These are phyloP conservation scores for Tachyglossus aculeatus DNA, from an alignment of 2,797 vertebrate genomes.

Conservation along the genomic window DNA sequence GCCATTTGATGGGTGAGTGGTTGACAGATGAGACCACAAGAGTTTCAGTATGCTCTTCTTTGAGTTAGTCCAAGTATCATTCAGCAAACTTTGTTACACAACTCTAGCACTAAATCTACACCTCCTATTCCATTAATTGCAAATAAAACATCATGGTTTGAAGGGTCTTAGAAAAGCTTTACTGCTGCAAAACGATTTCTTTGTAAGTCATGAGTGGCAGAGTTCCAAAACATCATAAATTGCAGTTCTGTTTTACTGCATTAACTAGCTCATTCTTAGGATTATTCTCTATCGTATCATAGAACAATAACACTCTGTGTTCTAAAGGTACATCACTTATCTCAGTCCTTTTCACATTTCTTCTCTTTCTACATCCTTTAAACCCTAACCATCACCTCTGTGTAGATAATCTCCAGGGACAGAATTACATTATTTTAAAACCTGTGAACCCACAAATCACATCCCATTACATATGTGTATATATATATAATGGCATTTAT, in stretches of 20 bases:
- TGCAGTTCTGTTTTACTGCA: too few relatives aligned
- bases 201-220: background rate
- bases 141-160: background rate
- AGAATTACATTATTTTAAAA: conserved; percentile 46
- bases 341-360: background rate
- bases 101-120: background rate
- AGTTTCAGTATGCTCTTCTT: conserved; percentile 6
- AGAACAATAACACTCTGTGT: too few relatives aligned
- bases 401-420: conserved; percentile 34
- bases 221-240: background rate
- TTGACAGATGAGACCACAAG: too few relatives aligned
- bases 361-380: conserved; percentile 37
- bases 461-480: too few relatives aligned
- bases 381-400: background rate
- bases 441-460: conserved; percentile 31
- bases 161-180: background rate
- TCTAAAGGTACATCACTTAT: too few relatives aligned
- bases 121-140: background rate
- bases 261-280: too few relatives aligned
- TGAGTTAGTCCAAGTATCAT: conserved; percentile 20
- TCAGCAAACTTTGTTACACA: background rate
- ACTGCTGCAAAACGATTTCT: background rate
- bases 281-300: too few relatives aligned
- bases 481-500: too few relatives aligned
- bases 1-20: too few relatives aligned